A percentile compares a stretch with the other conserved stretches of the same genome.
phyloP scores from a whole-genome alignment of 2,888 invertebrate genomes.

The Ectemnius cavifrons region DNA sequence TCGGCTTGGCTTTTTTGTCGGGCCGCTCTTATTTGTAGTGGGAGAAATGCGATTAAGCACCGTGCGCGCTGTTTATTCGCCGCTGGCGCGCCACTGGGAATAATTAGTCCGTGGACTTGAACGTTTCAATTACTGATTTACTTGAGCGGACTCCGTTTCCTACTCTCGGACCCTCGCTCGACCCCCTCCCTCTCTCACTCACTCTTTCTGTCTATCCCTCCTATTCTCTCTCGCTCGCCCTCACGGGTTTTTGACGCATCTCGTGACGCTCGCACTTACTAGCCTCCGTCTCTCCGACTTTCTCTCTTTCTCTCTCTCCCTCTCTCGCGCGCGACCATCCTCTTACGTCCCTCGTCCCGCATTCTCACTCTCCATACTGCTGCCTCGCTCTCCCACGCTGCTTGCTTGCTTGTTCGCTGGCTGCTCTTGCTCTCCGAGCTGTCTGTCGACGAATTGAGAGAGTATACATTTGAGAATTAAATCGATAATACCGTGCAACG shows the following conservation, averaged over 20 bases:
- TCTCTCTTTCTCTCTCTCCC: background rate
- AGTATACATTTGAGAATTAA: constrained; percentile 67
- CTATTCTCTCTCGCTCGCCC: background rate
- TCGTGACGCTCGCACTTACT: background rate
- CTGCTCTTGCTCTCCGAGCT: no score
- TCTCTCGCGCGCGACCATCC: background rate
- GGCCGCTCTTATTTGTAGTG: constrained; percentile 15
- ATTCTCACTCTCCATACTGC: background rate
- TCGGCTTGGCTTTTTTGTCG: constrained; percentile 13
- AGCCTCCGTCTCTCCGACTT: background rate
- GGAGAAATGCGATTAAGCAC: constrained; percentile 14
- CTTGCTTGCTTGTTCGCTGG: constrained; percentile 13
- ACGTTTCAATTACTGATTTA: constrained; percentile 36
- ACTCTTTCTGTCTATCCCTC: background rate
- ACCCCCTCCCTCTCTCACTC: background rate
- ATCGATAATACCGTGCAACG: constrained; percentile 62
- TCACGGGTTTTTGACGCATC: no score
- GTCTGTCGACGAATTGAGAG: constrained; percentile 57
- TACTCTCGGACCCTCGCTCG: constrained; percentile 7
- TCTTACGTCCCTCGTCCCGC: background rate
- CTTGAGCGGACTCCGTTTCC: constrained; percentile 14
- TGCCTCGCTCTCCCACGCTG: constrained; percentile 18
- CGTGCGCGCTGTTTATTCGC: constrained; percentile 26
- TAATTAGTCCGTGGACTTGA: constrained; percentile 20
- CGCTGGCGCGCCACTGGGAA: constrained; percentile 12